Base-by-base conservation (phyloP, 2,797 vertebrate genomes). In the Chelon labrosus region DNA sequence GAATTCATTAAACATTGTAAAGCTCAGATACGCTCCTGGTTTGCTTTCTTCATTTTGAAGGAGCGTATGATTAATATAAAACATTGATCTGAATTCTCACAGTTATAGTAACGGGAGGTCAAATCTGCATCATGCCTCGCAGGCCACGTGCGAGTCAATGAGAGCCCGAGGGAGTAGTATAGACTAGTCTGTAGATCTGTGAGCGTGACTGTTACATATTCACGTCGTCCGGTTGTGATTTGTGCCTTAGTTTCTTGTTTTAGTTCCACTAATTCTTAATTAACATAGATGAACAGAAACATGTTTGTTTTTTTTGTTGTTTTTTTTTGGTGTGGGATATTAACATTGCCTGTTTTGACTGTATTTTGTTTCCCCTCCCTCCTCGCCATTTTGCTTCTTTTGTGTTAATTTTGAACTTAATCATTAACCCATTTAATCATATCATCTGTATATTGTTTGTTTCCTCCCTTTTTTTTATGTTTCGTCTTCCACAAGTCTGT, bases 401-500 rank as follows among this genome's bases (percentile, higher is more conserved):
- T 89, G 83, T 69, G 93, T 94, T 88, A 70, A 46, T 93, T 92
- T 94, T 93, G 85, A 87, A 92, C 89, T 82, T 81, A 80, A 79
- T 89, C 87, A 93, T 94, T 94, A 94, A 95, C 92, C 86, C 91
- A 85, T 94, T 93, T 91, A 93, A 92, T 94, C 88, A 86, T 92
- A 93, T 94, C 93, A 94, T 96, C 93, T 96, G 90, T 96, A 86
- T 94, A 95, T 89, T 95, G 80, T 95, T 92, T 92, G 60, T 93
- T 93, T 91, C 83, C 82, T 84, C 80, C 75, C 79, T 75, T 82
- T 89, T 90, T 80, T 31, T 89, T 88, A 73, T 93, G 85, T 90
- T 95, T 90, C 93, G 79, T 94, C 83, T 89, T 60, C 63, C 65
- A 93, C 93, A 97, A 99, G 98, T 98, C 95, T 95, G 93, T 98